Base-by-base conservation (phyloP, 2,888 invertebrate genomes). In the Cataglyphis cursor region DNA sequence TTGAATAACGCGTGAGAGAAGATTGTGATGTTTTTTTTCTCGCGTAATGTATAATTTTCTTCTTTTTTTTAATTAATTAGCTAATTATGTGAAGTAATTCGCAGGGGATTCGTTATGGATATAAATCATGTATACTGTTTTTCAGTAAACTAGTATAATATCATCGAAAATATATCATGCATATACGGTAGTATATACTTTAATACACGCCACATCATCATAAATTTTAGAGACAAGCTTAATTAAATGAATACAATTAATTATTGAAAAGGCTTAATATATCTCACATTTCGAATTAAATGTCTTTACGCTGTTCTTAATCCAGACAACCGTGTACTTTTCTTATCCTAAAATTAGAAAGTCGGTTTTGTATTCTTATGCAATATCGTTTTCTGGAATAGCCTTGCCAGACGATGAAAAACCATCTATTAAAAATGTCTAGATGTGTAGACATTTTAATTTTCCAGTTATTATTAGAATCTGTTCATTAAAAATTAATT, bases 31-130 rank as follows among this genome's bases (percentile, higher is more conserved):
- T 44, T n/a, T 10, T 24, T 44, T 48, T 31, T 54, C 35, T 35
- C 65, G 9, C 24, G 51, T 12, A 15, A n/a, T n/a, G n/a, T 48
- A 18, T 57, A 28, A 35, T 64, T 1, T 38, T 15, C 12, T 0
- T 57, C 21, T 84, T 44, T 84, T 74, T 64, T 41, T 84, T 44
- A 87, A 82, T 9, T 68, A 68, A 87, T 24, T 87, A 73, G 41
- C 5, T 73, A 57, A 75, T 83, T 87, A 80, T 81, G 21, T 70
- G 72, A 72, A 89, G 68, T 35, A 48, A 15, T 15, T 59, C 31
- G 5, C 15, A n/a, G 12, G 57, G 41, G 68, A 9, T 59, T 48
- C 8, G n/a, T 51, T 8, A n/a, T 51, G 9, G n/a, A 51, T 35
- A n/a, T 18, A 3, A 44, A 78, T 21, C 51, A 35, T 35, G 10